Conservation (phyloP, 2,888 invertebrate genomes). For the Phytoseiulus persimilis region DNA sequence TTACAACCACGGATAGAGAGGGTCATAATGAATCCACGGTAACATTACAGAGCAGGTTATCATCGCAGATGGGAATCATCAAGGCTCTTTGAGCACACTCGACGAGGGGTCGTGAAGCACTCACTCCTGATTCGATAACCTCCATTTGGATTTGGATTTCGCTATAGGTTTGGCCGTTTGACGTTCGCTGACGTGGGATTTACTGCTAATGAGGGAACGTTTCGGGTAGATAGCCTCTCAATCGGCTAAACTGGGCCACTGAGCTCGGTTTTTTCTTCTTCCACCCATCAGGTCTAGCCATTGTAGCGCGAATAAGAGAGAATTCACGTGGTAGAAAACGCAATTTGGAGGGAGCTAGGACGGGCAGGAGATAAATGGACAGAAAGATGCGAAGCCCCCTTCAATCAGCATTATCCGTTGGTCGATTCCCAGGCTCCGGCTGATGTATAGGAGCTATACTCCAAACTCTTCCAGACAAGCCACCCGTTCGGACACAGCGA, state of each 20-base stretch:
- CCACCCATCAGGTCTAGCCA: neutral
- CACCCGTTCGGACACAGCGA: neutral
- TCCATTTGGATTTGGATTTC: neutral
- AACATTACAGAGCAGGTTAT: neutral
- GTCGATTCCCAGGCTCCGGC: neutral
- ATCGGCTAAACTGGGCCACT: neutral
- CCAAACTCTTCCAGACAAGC: neutral
- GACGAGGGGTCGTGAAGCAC: neutral
- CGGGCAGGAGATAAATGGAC: neutral
- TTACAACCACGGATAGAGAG: neutral
- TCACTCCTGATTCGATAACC: neutral
- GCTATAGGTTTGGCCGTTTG: neutral
- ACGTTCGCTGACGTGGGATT: neutral
- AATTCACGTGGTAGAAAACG: neutral
- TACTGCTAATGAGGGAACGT: neutral
- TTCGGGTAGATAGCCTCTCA: neutral
- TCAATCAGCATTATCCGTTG: slow-evolving; percentile 5
- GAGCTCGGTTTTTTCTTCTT: neutral
- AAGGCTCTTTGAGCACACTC: neutral
- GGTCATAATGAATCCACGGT: neutral
- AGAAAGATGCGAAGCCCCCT: neutral
- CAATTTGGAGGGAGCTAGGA: neutral
- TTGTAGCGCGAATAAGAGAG: neutral
- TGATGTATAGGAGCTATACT: neutral
- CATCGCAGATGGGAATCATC: neutral